Evolutionary conservation across 2,888 invertebrate genomes (phyloP).

Genomic region (Mythimna vitellina): DNA sequence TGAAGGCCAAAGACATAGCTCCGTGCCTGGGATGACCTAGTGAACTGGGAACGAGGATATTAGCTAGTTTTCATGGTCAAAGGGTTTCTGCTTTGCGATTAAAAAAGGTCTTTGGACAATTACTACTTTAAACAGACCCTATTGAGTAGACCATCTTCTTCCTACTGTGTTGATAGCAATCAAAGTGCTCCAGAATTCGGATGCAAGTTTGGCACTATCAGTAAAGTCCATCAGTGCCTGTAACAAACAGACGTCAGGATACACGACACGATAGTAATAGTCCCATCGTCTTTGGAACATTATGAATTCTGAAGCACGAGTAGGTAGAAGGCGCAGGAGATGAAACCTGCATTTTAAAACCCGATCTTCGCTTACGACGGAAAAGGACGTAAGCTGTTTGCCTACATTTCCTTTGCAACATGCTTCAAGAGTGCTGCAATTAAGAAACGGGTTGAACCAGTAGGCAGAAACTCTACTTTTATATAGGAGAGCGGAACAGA

Average conservation of each 20-base stretch:
- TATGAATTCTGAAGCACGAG: not conserved
- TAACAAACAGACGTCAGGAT: not conserved
- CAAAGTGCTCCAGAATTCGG: not conserved
- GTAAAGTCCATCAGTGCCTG: not conserved
- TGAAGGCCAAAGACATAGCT: slow-evolving; percentile 24
- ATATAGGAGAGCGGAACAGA: slow-evolving; percentile 15
- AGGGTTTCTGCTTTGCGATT: not conserved
- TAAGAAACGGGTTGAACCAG: slow-evolving; percentile 51
- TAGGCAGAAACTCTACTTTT: slow-evolving; percentile 26
- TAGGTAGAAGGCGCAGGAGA: slow-evolving; percentile 4
- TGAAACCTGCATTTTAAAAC: slow-evolving; percentile 20
- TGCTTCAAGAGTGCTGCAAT: slow-evolving; percentile 41
- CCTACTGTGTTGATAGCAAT: not conserved
- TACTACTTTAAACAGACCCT: not conserved
- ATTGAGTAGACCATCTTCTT: not conserved
- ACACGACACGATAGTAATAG: not conserved
- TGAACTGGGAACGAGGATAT: slow-evolving; percentile 22
- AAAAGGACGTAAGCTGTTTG: slow-evolving; percentile 42
- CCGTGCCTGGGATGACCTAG: slow-evolving; percentile 31
- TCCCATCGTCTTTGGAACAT: not conserved
- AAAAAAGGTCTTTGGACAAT: not conserved
- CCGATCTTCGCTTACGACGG: slow-evolving; percentile 21
- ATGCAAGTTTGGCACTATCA: not conserved
- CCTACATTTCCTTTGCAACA: slow-evolving; percentile 52
- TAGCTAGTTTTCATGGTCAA: slow-evolving; percentile 16